A percentile compares a stretch with the other conserved stretches of the same genome.
These are phyloP conservation scores for Cavia porcellus DNA, from an alignment of 2,113 vertebrate genomes.

Conservation along the genomic window DNA sequence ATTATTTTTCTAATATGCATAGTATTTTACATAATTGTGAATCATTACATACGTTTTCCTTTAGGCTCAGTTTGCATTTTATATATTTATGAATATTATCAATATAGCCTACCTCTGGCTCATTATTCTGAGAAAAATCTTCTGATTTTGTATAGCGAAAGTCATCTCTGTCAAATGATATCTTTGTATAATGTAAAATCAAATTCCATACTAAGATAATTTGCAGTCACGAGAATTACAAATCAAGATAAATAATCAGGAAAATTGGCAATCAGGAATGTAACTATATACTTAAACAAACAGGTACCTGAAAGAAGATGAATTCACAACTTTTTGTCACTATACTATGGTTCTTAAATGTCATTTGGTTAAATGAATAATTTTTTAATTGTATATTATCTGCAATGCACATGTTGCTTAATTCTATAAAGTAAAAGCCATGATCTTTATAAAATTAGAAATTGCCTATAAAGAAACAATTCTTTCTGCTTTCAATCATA, in stretches of 20 bases:
- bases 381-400: neutral
- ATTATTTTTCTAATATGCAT: slow-evolving; percentile 10
- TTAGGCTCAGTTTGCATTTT: neutral
- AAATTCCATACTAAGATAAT: neutral
- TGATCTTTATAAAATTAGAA: slow-evolving; percentile 29
- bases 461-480: slow-evolving; percentile 49
- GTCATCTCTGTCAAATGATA: slow-evolving; percentile 8
- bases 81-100: neutral
- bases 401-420: neutral
- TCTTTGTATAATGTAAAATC: slow-evolving; percentile 4
- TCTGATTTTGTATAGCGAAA: neutral
- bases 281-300: neutral
- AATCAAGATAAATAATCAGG: slow-evolving; percentile 20
- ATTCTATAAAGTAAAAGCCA: slow-evolving; percentile 14
- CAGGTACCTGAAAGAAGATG: neutral
- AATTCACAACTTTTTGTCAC: neutral
- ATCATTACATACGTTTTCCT: neutral
- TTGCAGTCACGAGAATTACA: neutral
- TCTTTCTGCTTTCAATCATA: slow-evolving; percentile 46
- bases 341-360: neutral
- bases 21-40: neutral
- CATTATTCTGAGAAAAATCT: neutral
- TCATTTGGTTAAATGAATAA: slow-evolving; percentile 5
- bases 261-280: neutral
- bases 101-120: neutral